Percentiles rank a stretch among this genome's conserved stretches.
Conservation (phyloP, 2,797 vertebrate species). For the Microhierax caerulescens region DNA sequence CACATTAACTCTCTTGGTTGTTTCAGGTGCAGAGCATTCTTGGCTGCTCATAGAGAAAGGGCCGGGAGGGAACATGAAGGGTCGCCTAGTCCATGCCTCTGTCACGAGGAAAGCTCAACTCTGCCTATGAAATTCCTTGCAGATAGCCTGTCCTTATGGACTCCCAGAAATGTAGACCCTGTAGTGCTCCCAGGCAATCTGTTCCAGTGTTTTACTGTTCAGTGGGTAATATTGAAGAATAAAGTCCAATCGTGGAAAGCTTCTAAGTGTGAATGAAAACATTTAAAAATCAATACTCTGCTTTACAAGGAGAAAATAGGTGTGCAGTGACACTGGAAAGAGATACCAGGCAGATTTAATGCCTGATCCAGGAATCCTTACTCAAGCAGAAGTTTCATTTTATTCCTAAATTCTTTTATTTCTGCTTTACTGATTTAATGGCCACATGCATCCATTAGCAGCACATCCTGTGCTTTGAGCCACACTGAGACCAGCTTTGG, state of each 20-base stretch:
- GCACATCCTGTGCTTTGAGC: background rate
- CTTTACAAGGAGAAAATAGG: constrained; percentile 57
- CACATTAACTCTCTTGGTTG: background rate
- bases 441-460: background rate
- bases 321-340: background rate
- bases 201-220: constrained; percentile 5
- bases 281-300: constrained; percentile 45
- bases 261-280: constrained; percentile 57
- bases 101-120: background rate
- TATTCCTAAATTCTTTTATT: constrained; percentile 24
- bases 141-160: background rate
- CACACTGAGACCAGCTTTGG: background rate
- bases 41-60: background rate
- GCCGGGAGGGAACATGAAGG: background rate
- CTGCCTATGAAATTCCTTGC: background rate
- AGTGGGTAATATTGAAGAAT: constrained; percentile 1
- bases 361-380: background rate
- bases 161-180: background rate
- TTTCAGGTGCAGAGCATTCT: background rate
- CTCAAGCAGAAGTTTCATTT: constrained; percentile 35
- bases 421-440: background rate
- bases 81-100: background rate
- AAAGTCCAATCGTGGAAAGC: constrained; percentile 40
- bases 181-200: background rate
- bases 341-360: background rate